phyloP scores from a whole-genome alignment of 1,140 invertebrate species.

The Papilio polyxenes region DNA sequence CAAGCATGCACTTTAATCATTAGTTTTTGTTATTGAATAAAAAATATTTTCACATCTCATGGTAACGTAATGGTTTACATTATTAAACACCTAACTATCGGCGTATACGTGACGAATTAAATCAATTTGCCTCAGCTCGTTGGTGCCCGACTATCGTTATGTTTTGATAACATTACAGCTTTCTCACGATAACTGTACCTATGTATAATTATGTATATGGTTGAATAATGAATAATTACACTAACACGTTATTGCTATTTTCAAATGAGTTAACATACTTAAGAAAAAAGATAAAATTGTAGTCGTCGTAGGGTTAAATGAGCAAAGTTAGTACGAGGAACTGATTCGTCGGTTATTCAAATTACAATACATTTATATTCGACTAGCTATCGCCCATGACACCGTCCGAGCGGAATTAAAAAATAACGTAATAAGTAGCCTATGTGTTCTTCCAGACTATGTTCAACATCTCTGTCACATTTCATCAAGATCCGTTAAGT shows the following conservation, averaged over 20 bases:
- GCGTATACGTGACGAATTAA: slow-evolving; percentile 8
- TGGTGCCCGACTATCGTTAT: neutral
- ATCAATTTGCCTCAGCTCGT: neutral
- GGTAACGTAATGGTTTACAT: neutral
- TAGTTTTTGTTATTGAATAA: neutral
- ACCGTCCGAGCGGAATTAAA: too few species aligned
- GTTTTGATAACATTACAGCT: slow-evolving; percentile 21
- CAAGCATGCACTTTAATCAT: neutral
- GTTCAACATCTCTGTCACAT: too few species aligned
- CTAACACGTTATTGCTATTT: neutral
- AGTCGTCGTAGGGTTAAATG: neutral
- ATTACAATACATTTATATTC: too few species aligned
- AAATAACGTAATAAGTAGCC: too few species aligned
- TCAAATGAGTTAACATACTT: neutral
- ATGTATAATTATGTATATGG: slow-evolving; percentile 22
- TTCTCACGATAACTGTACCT: slow-evolving; percentile 13
- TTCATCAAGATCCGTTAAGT: too few species aligned
- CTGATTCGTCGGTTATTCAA: too few species aligned
- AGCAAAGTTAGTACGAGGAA: too few species aligned
- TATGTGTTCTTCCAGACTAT: too few species aligned
- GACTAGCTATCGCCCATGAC: too few species aligned
- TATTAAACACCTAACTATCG: neutral
- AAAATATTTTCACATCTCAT: slow-evolving; percentile 1
- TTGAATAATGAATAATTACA: neutral
- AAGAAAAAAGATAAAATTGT: too few species aligned